Base-by-base conservation (phyloP, 2,797 vertebrate genomes). In the Lates japonicus region DNA sequence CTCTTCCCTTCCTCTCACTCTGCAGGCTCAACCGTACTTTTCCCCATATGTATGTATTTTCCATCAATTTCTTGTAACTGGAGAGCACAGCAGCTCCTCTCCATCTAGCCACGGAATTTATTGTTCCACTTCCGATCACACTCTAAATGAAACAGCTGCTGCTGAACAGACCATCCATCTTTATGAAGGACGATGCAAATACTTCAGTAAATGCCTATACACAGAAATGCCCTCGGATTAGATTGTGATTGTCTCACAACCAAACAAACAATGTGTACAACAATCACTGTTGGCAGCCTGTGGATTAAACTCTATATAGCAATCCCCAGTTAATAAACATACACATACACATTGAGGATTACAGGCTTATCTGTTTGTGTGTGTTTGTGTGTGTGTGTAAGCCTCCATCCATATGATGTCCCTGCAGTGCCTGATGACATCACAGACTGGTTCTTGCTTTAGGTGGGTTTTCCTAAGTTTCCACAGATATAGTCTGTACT, bases 261-360 rank as follows among this genome's bases (percentile, higher is more conserved):
- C 57, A 67, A 29, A 60, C 5, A 60, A 62, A 76, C 61, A 75
- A 60, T 70, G 12, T 67, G 74, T 19, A 71, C 2, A 79, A 62
- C 73, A 70, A 76, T 84, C 80, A 73, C n/a, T 76, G 41, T 19
- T 22, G 52, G 5, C 14, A 46, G 72, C 46, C 55, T 70, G 52
- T 75, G 81, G 88, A 92, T 89, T 88, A 84, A 65, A 79, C 31
- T 54, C 80, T 75, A 55, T 66, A 70, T 69, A 82, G 72, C 57
- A 82, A 79, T 74, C 55, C 41, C 41, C 69, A 14, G 52, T 79
- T 70, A 70, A 72, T 74, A 75, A 83, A 87, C 55, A 78, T 85
- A 86, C 68, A 84, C 76, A 86, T 65, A 84, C 76, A 80, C 0
- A 42, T 42, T 49, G 59, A 72, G 83, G 82, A 90, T 90, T 88